Percentiles rank a stretch among this genome's conserved stretches.
Evolutionary conservation across 2,888 invertebrate genomes (phyloP).

Genomic region (Pemphredon lugubris): DNA sequence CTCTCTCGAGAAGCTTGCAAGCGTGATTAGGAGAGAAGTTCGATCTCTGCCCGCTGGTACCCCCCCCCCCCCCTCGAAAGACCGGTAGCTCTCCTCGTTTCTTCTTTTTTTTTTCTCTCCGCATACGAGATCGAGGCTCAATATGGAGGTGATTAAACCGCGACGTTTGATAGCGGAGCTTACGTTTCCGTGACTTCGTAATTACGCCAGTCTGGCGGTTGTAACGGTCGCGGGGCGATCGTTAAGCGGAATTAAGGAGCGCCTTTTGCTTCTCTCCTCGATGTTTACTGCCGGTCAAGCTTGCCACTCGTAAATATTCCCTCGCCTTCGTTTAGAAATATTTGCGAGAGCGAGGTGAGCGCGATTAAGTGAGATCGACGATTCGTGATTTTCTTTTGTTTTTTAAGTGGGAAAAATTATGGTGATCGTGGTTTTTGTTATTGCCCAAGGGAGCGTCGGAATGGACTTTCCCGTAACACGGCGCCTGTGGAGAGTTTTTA

Average conservation of each 20-base stretch:
- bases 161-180: conserved; percentile 42
- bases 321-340: background rate
- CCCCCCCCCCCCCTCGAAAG: conserved; percentile 20
- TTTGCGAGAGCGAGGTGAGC: background rate
- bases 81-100: conserved; percentile 49
- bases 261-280: conserved; percentile 10
- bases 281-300: conserved; percentile 40
- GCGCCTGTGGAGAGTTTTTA: too few relatives aligned
- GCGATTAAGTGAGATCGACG: too few relatives aligned
- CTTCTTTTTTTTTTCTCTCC: conserved; percentile 4
- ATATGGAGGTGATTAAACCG: conserved; percentile 58
- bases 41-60: too few relatives aligned
- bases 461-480: too few relatives aligned
- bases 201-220: conserved; percentile 39
- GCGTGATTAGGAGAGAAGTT: conserved; percentile 50
- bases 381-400: too few relatives aligned
- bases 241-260: conserved; percentile 58
- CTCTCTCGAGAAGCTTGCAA: conserved; percentile 9
- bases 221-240: conserved; percentile 44
- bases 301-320: conserved; percentile 46
- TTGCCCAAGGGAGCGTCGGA: too few relatives aligned
- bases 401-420: too few relatives aligned
- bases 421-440: too few relatives aligned
- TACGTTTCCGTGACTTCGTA: conserved; percentile 62
- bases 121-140: conserved; percentile 37